These are phyloP conservation scores for Struthidea cinerea DNA, from an alignment of 2,113 vertebrate genomes.

Conservation along the genomic window DNA sequence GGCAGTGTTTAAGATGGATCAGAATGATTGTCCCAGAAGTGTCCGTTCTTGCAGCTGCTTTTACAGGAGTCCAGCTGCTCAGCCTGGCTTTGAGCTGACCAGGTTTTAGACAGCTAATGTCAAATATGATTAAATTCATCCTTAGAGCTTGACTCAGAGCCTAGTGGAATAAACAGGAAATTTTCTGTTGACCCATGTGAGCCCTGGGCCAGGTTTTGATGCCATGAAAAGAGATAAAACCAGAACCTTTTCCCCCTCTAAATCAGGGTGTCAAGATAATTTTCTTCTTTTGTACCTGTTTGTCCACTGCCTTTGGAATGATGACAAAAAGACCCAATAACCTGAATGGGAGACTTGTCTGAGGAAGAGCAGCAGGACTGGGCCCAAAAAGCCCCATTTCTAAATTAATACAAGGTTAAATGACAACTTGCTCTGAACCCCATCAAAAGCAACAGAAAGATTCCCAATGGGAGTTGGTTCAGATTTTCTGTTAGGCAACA, in stretches of 20 bases:
- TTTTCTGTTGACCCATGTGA: not conserved
- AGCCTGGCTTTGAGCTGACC: not conserved
- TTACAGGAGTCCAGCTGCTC: not conserved
- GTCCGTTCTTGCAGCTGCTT: not conserved
- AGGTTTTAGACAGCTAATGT: not conserved
- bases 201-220: not conserved
- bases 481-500: not conserved
- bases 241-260: not conserved
- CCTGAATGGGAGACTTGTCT: not conserved
- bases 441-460: not conserved
- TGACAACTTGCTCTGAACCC: not conserved
- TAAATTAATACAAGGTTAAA: not conserved
- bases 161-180: not conserved
- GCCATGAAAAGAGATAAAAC: not conserved
- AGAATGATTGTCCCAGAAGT: not conserved
- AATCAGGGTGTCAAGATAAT: not conserved
- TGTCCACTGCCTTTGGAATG: not conserved
- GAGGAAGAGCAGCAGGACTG: not conserved
- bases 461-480: not conserved
- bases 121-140: conserved; percentile 11
- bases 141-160: not conserved
- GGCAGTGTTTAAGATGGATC: not conserved
- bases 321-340: not conserved
- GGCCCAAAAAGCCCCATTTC: not conserved
- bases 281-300: not conserved